Percentiles rank a stretch among this genome's conserved stretches.
phyloP scores from a whole-genome alignment of 2,113 vertebrate genomes.

The Benitochromis conjunctus region DNA sequence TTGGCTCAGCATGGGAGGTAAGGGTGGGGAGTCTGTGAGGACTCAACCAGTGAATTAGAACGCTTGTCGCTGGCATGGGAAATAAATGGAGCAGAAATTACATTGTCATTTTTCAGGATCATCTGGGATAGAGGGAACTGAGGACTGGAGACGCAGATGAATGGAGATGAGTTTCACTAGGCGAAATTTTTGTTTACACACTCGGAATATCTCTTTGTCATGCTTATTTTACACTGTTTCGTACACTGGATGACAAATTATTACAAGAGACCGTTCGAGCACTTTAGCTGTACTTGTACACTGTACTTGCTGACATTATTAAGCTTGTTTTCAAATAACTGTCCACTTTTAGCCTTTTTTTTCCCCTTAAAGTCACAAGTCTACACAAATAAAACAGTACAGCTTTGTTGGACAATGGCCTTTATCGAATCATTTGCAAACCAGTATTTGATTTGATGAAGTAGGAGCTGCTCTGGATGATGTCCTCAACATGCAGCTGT shows the following conservation, averaged over 20 bases:
- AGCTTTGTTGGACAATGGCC: neutral
- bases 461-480: neutral
- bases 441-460: neutral
- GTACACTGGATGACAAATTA: neutral
- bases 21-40: constrained; percentile 52
- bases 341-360: neutral
- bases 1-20: constrained; percentile 75
- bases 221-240: neutral
- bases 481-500: neutral
- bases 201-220: neutral
- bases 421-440: neutral
- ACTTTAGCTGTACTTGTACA: neutral
- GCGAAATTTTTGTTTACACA: neutral
- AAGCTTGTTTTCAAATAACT: neutral
- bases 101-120: constrained; percentile 63
- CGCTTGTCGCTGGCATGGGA: constrained; percentile 60
- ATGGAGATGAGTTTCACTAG: constrained; percentile 19
- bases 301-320: constrained; percentile 5
- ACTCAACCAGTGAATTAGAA: constrained; percentile 52
- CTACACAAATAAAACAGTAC: neutral
- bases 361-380: neutral
- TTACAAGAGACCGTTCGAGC: neutral
- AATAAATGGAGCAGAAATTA: constrained; percentile 78
- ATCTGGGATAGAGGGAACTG: constrained; percentile 23
- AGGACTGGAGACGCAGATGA: neutral